Evolutionary conservation across 2,113 vertebrate genomes (phyloP).

Genomic region (Climacteris rufus): DNA sequence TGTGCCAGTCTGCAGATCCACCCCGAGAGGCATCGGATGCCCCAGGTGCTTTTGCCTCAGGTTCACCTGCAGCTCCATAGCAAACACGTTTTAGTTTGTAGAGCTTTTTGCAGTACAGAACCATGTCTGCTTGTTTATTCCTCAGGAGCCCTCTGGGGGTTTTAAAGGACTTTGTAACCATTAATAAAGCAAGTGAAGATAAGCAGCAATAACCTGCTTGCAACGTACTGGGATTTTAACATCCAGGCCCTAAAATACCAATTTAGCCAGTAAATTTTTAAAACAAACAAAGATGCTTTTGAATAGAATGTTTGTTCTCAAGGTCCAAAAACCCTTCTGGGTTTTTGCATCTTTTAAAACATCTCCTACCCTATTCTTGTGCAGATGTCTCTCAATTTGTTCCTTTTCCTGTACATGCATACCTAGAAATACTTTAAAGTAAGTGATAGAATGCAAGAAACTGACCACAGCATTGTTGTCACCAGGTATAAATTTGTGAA

Average conservation of each 20-base stretch:
- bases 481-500: background rate
- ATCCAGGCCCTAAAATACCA: background rate
- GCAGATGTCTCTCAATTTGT: background rate
- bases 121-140: background rate
- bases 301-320: background rate
- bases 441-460: background rate
- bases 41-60: background rate
- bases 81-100: background rate
- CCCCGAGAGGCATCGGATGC: background rate
- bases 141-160: background rate
- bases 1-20: background rate
- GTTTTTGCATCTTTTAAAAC: background rate
- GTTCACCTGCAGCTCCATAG: background rate
- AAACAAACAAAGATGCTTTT: background rate
- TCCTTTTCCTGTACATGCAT: background rate
- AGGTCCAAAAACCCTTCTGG: background rate
- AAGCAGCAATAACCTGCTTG: background rate
- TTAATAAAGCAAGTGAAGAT: background rate
- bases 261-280: background rate
- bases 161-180: background rate
- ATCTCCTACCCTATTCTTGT: background rate
- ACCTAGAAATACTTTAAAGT: background rate
- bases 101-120: background rate
- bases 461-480: background rate
- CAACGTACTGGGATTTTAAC: background rate